phyloP scores from a whole-genome alignment of 1,140 invertebrate genomes.

The Oscheius sp. region DNA sequence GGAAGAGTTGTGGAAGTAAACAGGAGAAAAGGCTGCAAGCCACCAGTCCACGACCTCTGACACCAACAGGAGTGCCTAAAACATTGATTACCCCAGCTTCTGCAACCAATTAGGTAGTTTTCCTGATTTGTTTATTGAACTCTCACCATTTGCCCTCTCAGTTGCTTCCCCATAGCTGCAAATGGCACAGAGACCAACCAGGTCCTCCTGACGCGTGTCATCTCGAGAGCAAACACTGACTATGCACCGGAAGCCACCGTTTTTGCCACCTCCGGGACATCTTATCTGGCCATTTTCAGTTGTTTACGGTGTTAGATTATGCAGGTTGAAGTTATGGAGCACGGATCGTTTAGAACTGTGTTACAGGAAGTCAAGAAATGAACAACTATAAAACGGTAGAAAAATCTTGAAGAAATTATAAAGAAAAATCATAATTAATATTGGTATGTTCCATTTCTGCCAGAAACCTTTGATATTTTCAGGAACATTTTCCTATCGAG shows the following conservation, averaged over 20 bases:
- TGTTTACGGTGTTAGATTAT: no score
- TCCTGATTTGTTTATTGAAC: no score
- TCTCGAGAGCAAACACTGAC: no score
- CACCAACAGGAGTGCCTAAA: slow-evolving; percentile 18
- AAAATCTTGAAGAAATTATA: background rate
- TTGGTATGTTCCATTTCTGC: background rate
- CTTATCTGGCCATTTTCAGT: no score
- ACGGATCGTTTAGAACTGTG: background rate
- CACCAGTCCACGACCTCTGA: slow-evolving; percentile 29
- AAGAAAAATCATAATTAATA: background rate
- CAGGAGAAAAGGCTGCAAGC: slow-evolving; percentile 24
- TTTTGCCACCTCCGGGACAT: no score
- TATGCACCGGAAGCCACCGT: no score
- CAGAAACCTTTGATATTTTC: background rate
- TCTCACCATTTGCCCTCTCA: no score
- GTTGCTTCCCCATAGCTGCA: no score
- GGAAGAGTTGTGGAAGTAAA: slow-evolving; percentile 28
- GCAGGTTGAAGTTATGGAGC: background rate
- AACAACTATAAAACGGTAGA: background rate
- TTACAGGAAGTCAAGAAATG: background rate
- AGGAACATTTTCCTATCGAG: background rate
- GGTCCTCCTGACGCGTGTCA: no score
- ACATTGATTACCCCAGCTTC: no score
- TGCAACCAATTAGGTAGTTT: no score
- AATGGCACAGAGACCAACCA: no score